Evolutionary conservation across 2,888 invertebrate species (phyloP), one percentile per base, ranked within the genome.

Genomic region (Tetramorium bicarinatum): DNA sequence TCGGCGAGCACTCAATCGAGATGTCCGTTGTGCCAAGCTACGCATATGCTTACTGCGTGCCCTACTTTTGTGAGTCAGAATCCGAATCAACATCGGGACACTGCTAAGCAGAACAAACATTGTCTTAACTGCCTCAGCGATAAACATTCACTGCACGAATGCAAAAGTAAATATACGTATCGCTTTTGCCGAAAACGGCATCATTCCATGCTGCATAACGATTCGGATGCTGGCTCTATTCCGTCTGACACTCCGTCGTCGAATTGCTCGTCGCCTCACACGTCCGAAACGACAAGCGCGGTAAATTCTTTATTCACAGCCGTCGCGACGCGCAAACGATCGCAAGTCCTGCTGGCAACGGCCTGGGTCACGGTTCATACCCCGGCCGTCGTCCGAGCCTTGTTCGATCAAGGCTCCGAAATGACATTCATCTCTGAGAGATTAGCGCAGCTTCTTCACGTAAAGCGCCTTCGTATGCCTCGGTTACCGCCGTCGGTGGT

Each of bases 401-500:
- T 72, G n/a, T 41, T 72, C 21, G 72, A 72, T 54, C 56, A 72
- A 13, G 72, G 72, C 21, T 72, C 56, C 3, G 38, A 72, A 56
- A 34, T 72, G 34, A 54, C 41, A 1, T 54, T 72, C 0, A 38
- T 72, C 3, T 52, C n/a, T 2, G 56, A 72, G 7, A 54, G 11
- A 3, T 13, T 72, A 7, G 56, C 54, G 0, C 72, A 72, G 38
- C 9, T 9, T 3, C 38, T 72, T 0, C 38, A 21, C 4, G 72
- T 8, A 0, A 52, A 54, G 8, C 56, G 72, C 3, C 4, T 29
- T 54, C 8, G n/a, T 21, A 72, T 54, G 72, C 21, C 7, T 49
- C 72, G 0, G 18, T 56, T 6, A 34, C 72, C 3, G 72, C 72
- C 52, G 56, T 72, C 56, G 72, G 72, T 4, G 54, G 72, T 2